Percentiles rank a stretch among this genome's conserved stretches.
Evolutionary conservation across 2,113 vertebrate genomes (phyloP).

Genomic region (Saguinus imperator): DNA sequence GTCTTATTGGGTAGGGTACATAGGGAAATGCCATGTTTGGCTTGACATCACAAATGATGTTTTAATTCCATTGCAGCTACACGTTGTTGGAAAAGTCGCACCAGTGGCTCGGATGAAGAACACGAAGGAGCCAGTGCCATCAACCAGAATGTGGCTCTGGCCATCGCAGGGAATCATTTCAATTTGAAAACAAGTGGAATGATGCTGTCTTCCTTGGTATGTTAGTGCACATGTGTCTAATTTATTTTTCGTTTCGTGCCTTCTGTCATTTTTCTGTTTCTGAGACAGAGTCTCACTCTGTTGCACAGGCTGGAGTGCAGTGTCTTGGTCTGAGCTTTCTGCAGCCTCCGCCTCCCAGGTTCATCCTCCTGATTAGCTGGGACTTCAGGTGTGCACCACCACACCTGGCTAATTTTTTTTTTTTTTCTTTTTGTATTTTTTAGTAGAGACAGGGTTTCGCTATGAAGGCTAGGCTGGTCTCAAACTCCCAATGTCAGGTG

Average conservation of each 20-base stretch:
- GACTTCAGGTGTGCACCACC: no score
- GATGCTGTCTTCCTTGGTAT: slow-evolving; percentile 90
- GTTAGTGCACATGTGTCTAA: not conserved
- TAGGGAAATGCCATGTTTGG: not conserved
- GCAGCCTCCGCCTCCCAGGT: no score
- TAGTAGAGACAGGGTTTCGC: no score
- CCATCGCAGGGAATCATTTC: slow-evolving; percentile 94
- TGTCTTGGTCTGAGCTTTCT: no score
- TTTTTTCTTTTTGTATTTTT: no score
- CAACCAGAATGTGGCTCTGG: slow-evolving; percentile 93
- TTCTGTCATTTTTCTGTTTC: not conserved
- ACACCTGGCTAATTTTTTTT: no score
- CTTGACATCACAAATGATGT: not conserved
- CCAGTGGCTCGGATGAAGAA: slow-evolving; percentile 90
- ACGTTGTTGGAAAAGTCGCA: slow-evolving; percentile 89
- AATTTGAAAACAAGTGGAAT: slow-evolving; percentile 87
- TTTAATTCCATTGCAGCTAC: slow-evolving; percentile 87
- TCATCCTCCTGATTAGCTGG: no score
- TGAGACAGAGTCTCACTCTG: no score
- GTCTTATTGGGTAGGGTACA: not conserved
- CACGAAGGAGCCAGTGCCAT: slow-evolving; percentile 89
- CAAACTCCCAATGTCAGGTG: no score
- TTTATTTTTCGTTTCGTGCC: not conserved
- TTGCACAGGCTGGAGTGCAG: no score
- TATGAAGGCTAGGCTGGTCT: no score